A percentile compares a stretch with the other conserved stretches of the same genome.
These are phyloP conservation scores for Ceratothoa steindachneri DNA, from an alignment of 2,888 invertebrate species.

Conservation along the genomic window DNA sequence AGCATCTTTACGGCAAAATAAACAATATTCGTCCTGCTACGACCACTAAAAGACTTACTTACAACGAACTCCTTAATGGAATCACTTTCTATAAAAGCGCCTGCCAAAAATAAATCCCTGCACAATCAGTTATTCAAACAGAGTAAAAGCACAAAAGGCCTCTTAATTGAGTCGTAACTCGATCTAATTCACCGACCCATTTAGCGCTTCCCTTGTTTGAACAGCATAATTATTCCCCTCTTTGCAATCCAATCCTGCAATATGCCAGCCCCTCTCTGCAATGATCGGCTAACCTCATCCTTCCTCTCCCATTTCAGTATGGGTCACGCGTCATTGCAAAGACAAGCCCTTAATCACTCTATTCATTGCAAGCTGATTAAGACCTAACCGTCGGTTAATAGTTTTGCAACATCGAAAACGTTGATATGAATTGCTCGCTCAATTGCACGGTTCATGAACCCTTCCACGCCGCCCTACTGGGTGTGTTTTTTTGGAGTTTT, in stretches of 20 bases:
- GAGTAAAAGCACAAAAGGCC: not conserved
- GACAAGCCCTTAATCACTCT: constrained; percentile 9
- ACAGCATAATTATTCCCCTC: not conserved
- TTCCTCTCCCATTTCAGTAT: not conserved
- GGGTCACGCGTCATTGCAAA: constrained; percentile 5
- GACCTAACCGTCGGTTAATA: not conserved
- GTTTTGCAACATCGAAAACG: constrained; percentile 6
- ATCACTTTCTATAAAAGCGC: no score
- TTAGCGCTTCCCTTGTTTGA: constrained; percentile 5
- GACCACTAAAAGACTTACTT: no score
- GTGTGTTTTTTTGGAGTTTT: not conserved
- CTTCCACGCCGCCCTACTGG: not conserved
- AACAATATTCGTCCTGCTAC: no score
- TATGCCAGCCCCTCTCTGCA: constrained; percentile 8
- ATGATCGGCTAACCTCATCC: constrained; percentile 8
- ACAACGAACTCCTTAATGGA: no score
- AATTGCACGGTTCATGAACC: not conserved
- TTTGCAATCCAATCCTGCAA: constrained; percentile 5
- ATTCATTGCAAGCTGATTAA: constrained; percentile 13
- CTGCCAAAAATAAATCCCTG: not conserved
- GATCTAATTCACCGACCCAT: not conserved
- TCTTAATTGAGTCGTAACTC: constrained; percentile 6
- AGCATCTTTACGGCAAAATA: no score
- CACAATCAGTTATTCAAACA: not conserved
- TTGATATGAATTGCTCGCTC: constrained; percentile 5